phyloP scores from a whole-genome alignment of 2,888 invertebrate genomes.

The Tenthredo scrophulariae region DNA sequence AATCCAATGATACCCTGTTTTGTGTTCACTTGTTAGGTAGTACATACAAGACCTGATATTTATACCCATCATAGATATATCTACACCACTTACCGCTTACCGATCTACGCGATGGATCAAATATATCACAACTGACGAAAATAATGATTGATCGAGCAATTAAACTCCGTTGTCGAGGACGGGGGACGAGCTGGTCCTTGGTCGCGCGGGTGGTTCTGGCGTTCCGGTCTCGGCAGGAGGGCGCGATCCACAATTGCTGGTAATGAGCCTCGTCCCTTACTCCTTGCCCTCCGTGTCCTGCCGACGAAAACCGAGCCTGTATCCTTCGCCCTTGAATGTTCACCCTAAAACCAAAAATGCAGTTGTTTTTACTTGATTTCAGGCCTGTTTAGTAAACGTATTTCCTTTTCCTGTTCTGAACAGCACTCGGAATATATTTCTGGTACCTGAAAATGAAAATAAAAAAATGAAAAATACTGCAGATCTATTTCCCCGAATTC shows the following conservation, averaged over 20 bases:
- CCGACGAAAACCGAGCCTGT: conserved; percentile 70
- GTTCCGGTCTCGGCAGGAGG: conserved; percentile 51
- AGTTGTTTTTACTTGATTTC: background rate
- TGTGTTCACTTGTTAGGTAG: background rate
- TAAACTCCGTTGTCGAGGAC: conserved; percentile 74
- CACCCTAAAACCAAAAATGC: conserved; percentile 57
- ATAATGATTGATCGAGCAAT: conserved; percentile 77
- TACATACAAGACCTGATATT: background rate
- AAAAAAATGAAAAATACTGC: background rate
- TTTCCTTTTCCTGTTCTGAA: background rate
- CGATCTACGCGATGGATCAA: conserved; percentile 23
- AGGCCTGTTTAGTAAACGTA: background rate
- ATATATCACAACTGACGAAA: conserved; percentile 61
- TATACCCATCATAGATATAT: background rate
- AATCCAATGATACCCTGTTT: background rate
- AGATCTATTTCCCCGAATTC: background rate
- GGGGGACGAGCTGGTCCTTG: conserved; percentile 60
- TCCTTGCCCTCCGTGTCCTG: conserved; percentile 57
- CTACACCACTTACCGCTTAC: conserved; percentile 8
- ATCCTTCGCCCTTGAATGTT: conserved; percentile 69
- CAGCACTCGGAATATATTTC: background rate
- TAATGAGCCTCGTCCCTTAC: conserved; percentile 73
- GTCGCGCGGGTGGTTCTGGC: conserved; percentile 51
- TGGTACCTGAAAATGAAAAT: too few relatives aligned
- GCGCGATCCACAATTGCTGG: conserved; percentile 73